Evolutionary conservation across 2,113 vertebrate species (phyloP).

Genomic region (Herpetotheres cachinnans): DNA sequence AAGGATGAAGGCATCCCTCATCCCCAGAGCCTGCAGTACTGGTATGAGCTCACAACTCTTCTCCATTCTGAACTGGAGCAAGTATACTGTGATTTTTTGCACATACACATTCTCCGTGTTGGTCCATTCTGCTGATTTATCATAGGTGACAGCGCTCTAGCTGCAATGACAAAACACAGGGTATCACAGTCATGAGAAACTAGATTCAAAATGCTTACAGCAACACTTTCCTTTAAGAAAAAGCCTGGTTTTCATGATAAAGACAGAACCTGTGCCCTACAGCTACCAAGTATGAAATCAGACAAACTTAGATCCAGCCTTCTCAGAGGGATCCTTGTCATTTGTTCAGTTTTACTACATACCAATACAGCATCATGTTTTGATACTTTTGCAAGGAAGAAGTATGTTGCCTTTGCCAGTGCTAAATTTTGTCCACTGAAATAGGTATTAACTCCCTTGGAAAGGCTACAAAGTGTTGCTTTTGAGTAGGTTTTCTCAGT

Average conservation of each 20-base stretch:
- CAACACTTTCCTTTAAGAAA: neutral
- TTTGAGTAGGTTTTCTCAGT: neutral
- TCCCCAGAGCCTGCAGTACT: neutral
- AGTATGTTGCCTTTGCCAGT: neutral
- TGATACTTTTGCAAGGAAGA: neutral
- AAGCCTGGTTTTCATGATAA: neutral
- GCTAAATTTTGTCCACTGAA: neutral
- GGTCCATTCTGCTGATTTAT: conserved; percentile 1
- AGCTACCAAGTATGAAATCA: neutral
- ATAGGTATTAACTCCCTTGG: neutral
- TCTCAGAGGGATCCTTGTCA: neutral
- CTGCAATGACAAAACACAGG: neutral
- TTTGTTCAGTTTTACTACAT: neutral
- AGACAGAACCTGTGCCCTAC: neutral
- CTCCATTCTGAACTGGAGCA: conserved; percentile 16
- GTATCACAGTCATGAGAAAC: neutral
- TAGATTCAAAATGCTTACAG: neutral
- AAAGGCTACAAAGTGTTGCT: neutral
- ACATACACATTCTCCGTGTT: neutral
- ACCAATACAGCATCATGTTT: neutral
- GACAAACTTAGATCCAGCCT: neutral
- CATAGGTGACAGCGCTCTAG: neutral
- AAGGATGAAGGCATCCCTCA: neutral
- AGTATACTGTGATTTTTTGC: neutral
- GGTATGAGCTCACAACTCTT: neutral